Evolutionary conservation across 1,140 invertebrate species (phyloP), one percentile per base, ranked within the genome.

Genomic region (Tetramorium alpestre): DNA sequence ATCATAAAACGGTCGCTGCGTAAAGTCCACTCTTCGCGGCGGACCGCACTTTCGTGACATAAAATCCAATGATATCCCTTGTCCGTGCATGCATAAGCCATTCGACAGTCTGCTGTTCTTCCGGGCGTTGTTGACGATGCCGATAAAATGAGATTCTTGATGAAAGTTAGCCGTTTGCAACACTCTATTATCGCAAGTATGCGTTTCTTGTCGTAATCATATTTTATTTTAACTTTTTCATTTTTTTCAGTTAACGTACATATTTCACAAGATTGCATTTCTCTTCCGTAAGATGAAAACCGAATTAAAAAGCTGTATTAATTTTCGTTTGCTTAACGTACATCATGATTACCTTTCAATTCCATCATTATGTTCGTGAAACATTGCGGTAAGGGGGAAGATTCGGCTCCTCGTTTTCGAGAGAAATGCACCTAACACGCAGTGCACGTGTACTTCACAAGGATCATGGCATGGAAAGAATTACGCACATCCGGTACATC

Each of bases 401-500:
- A 13, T 5, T 73, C 3, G 6, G 18, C 13, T 70, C 25, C 16
- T 56, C 22, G 13, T 81, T 78, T 78, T 54, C 62, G 33, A 10
- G 16, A 49, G 22, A 2, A 47, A 18, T 18, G 2, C 41, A 5
- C 16, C 67, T 67, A 51, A 80, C 47, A 25, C 62, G 28, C 18
- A 11, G n/a, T 13, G 10, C 47, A 80, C 60, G 33, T 69, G 77
- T 38, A n/a, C 22, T 62, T 25, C n/a, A 44, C 72, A 56, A 25
- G 44, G 18, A 18, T 18, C 49, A 22, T 8, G 11, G 6, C 49
- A 4, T 25, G 56, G 22, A 88, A 80, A 80, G 67, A 86, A 28
- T 88, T 67, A 89, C 87, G 87, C 88, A 89, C 51, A 86, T 89
- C 62, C 87, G 75, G 47, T 44, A 22, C 47, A 25, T 22, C n/a